phyloP scores from a whole-genome alignment of 2,888 invertebrate species.

The Dolomedes plantarius region DNA sequence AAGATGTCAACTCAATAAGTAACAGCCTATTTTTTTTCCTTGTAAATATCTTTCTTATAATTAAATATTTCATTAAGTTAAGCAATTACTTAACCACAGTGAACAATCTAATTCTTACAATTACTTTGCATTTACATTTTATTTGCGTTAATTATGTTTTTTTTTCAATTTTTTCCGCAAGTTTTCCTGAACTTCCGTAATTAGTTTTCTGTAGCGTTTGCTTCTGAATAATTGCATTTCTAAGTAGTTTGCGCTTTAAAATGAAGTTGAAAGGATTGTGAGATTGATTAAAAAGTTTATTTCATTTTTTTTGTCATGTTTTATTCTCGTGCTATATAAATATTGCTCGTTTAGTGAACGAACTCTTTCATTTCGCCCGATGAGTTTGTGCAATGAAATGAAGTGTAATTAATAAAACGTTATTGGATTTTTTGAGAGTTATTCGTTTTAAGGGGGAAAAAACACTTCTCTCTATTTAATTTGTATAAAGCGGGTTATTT shows the following conservation, averaged over 20 bases:
- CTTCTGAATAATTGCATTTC: not conserved
- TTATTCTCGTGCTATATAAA: too few species aligned
- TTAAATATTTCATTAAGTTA: constrained; percentile 9
- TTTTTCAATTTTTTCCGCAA: not conserved
- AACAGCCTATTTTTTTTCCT: too few species aligned
- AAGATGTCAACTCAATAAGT: too few species aligned
- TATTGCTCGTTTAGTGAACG: too few species aligned
- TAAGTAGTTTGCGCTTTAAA: not conserved
- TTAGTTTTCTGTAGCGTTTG: not conserved
- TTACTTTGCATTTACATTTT: not conserved
- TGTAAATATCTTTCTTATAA: not conserved
- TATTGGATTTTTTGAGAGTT: too few species aligned
- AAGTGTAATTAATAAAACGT: too few species aligned
- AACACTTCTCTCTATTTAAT: too few species aligned
- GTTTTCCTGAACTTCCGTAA: not conserved
- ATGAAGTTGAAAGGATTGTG: not conserved
- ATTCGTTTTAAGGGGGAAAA: too few species aligned
- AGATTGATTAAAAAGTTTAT: not conserved
- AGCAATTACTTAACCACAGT: not conserved
- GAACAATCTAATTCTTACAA: not conserved
- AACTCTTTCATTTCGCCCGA: too few species aligned
- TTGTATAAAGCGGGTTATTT: too few species aligned
- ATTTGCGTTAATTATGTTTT: not conserved
- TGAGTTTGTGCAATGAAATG: too few species aligned
- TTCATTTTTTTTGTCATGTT: too few species aligned